Base-by-base conservation (phyloP, 92 coral and sea anemone genomes). In the Pocillopora meandrina region DNA sequence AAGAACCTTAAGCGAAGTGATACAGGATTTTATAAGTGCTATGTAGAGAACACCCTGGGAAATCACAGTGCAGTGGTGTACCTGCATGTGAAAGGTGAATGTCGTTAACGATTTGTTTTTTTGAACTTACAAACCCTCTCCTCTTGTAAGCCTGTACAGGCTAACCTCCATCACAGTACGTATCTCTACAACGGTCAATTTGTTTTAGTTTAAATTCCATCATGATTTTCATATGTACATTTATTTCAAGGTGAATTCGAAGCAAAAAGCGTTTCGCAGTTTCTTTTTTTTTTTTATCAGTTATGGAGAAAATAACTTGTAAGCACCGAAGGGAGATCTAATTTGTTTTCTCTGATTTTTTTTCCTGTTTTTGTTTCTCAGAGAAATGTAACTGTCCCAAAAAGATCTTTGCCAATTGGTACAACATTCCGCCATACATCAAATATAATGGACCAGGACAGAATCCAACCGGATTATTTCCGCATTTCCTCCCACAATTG, bases 381-480 rank as follows among this genome's bases (percentile, higher is more conserved):
- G 98, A 95, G 65, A 92, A 94, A 71, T 96, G 98, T 80, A 90
- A 82, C 61, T 96, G 98, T 72, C 98, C 98, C 1, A 87, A 87
- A 64, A 58, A 61, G 61, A 92, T 96, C 69, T 78, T 81, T 5
- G 93, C 98, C 17, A 96, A 92, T 86, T 96, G 98, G 98, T 92
- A 89, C 90, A 79, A 80, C 55, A 84, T 82, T 18, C 92, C 98
- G 13, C 98, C 98, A 2, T 96, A 92, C 86, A 78, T 88, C 75
- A 68, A 58, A 59, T 19, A 76, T 42, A 65, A 69, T 18, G 71
- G 89, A 75, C 26, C 65, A 52, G 47, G 12, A n/a, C 55, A 16
- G 9, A 20, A 84, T 10, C 91, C 92, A 12, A 55, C 31, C 11
- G 98, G 98, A 26, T 80, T 96, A 17, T 94, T 96, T 76, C 92